Conservation (phyloP, 23 tunicate species). For the Halocynthia aurantium region DNA sequence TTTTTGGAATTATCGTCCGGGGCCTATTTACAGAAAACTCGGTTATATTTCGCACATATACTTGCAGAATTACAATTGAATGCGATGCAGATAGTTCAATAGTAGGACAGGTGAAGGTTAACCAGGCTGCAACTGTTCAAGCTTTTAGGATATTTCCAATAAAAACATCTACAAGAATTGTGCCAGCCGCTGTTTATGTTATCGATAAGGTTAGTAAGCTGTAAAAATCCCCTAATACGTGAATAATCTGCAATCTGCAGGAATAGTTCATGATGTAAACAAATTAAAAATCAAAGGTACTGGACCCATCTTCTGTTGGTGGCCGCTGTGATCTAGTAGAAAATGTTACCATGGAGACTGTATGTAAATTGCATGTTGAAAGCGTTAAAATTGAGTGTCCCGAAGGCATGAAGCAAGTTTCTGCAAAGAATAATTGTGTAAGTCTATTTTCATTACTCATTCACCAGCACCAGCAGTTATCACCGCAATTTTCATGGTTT, state of each 20-base stretch:
- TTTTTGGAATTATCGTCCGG: background rate
- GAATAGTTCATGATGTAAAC: too few species aligned
- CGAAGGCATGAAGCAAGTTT: conserved; percentile 9
- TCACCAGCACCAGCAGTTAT: background rate
- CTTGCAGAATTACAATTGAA: conserved; percentile 18
- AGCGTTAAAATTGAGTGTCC: conserved; percentile 34
- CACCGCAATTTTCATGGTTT: background rate
- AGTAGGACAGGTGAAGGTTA: conserved; percentile 5
- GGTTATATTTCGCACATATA: background rate
- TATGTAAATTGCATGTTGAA: conserved; percentile 30
- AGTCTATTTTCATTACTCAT: background rate
- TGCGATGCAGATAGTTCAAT: conserved; percentile 10
- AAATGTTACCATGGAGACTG: conserved; percentile 1
- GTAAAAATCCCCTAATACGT: background rate
- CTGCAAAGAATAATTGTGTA: conserved; percentile 2
- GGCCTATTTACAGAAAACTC: background rate
- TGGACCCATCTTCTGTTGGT: conserved; percentile 69
- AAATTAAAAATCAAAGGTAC: conserved; percentile 28
- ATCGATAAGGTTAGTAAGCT: conserved; percentile 32
- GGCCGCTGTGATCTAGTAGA: conserved; percentile 61
- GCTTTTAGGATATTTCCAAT: background rate
- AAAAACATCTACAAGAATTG: background rate
- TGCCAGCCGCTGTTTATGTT: conserved; percentile 21
- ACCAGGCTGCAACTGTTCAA: conserved; percentile 12
- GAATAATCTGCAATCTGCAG: too few species aligned